Conservation (phyloP, 2,797 vertebrate genomes). For the Parauchenoglanis punctatus region DNA sequence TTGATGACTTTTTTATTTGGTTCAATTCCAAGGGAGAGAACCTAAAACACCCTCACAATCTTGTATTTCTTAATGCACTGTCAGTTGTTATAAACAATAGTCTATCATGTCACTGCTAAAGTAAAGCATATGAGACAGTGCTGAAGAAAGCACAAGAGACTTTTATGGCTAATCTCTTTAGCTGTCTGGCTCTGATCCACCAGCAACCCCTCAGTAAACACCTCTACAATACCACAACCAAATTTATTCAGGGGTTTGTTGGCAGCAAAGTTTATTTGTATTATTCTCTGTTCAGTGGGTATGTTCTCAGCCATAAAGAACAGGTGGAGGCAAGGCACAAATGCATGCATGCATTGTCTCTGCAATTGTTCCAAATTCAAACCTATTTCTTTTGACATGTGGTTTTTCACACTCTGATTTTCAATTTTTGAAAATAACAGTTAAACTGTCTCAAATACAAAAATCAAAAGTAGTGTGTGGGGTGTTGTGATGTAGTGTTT, state of each 20-base stretch:
- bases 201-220: conserved; percentile 1
- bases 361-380: neutral
- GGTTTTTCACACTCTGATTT: no score
- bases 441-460: neutral
- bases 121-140: neutral
- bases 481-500: no score
- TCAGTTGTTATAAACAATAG: conserved; percentile 1
- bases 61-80: neutral
- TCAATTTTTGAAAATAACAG: neutral
- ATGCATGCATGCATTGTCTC: neutral
- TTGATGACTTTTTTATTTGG: neutral
- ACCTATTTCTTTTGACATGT: neutral
- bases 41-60: neutral
- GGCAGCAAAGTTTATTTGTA: conserved; percentile 1
- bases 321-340: neutral
- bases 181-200: neutral
- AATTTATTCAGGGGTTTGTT: neutral
- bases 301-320: neutral
- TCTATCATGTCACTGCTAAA: neutral
- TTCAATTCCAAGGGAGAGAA: neutral
- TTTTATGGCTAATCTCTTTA: conserved; percentile 17
- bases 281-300: neutral
- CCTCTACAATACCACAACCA: neutral
- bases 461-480: no score
- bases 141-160: neutral